Percentiles rank a stretch among this genome's conserved stretches.
Evolutionary conservation across 2,797 vertebrate species (phyloP).

Genomic region (Pagetopsis macropterus): DNA sequence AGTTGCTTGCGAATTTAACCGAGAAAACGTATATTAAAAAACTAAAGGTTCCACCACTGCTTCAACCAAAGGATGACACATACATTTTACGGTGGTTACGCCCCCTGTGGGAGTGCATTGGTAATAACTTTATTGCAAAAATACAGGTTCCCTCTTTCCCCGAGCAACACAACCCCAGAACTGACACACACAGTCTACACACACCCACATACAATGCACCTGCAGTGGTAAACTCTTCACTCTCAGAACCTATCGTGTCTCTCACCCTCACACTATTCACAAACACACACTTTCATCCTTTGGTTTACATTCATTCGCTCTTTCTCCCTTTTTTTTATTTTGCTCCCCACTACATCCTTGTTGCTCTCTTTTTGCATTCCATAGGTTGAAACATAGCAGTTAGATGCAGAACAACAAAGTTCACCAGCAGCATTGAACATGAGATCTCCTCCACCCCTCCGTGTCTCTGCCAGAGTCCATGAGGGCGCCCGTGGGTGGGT

Average conservation of each 20-base stretch:
- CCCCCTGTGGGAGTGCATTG: conserved; percentile 85
- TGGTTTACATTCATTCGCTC: conserved; percentile 71
- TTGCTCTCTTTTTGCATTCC: conserved; percentile 65
- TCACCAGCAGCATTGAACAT: conserved; percentile 76
- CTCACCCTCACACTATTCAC: conserved; percentile 23
- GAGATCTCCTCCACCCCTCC: conserved; percentile 51
- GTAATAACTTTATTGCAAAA: conserved; percentile 93
- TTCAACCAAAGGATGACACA: conserved; percentile 46
- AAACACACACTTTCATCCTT: conserved; percentile 62
- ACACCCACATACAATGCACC: conserved; percentile 64
- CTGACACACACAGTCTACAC: conserved; percentile 72
- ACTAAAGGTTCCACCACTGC: no score
- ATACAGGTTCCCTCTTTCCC: conserved; percentile 89
- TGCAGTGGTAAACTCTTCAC: conserved; percentile 1
- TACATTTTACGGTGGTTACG: conserved; percentile 75
- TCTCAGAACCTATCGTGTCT: conserved; percentile 24
- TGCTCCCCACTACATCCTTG: conserved; percentile 11
- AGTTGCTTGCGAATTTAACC: no score
- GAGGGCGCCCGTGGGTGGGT: conserved; percentile 67
- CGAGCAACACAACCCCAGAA: conserved; percentile 83
- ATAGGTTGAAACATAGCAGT: conserved; percentile 63
- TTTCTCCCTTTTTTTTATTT: conserved; percentile 18
- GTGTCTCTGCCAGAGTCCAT: conserved; percentile 56
- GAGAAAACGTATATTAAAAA: no score
- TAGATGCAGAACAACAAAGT: conserved; percentile 74